Base-by-base conservation (phyloP, 2,797 vertebrate species). In the Megaceryle alcyon region DNA sequence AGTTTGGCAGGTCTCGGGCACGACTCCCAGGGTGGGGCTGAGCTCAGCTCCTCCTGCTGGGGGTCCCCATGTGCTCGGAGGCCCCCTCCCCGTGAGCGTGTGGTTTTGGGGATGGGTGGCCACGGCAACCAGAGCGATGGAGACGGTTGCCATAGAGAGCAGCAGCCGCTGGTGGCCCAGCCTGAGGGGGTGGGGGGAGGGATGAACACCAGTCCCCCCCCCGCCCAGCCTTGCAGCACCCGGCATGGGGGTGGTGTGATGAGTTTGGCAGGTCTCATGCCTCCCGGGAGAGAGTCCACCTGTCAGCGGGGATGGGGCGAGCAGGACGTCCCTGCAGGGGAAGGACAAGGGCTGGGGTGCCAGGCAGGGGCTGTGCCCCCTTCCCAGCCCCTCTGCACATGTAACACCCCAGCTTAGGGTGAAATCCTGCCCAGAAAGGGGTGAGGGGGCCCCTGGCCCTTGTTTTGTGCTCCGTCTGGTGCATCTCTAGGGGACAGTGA, bases 281-380 rank as follows among this genome's bases (percentile, higher is more conserved):
- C 20, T 35, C 39, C 26, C 8, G n/a, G n/a, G 8, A 28, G 37
- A 3, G n/a, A 31, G 9, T 6, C 48, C 56, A 15, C 4, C 57
- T 2, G 0, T 16, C 43, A 12, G 1, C 1, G 4, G 53, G n/a
- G 44, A 10, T 0, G 12, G 29, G 57, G n/a, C 0, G 16, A 28
- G 26, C 0, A 2, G 25, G 61, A 19, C 19, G 18, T 12, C 43
- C 35, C 43, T 16, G 60, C 12, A 26, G 35, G 12, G 19, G 17
- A 43, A 17, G 41, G 49, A 48, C 60, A 28, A 10, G 39, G 35
- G 15, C 44, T 39, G 59, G 44, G 51, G 20, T 19, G 37, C 17
- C 44, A 4, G 14, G 15, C 3, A 2, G 66, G 41, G 49, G 7
- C 23, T 43, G 39, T 43, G 9, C 31, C 43, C 18, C 18, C 5